Base-by-base conservation (phyloP, 2,113 vertebrate species). In the Rhinichthys klamathensis region DNA sequence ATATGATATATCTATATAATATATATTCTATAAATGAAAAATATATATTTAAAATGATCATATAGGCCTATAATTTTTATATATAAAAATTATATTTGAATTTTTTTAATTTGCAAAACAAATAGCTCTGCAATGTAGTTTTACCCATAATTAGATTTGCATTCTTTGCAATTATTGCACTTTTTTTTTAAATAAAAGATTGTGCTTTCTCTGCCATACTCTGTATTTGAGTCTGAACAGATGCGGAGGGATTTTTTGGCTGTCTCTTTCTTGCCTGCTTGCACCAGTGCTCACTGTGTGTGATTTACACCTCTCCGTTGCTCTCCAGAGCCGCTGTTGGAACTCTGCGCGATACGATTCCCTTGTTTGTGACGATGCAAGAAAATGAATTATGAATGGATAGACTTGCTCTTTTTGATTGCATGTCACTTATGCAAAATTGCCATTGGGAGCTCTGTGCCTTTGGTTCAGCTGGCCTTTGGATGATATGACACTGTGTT, bases 291-390 rank as follows among this genome's bases (percentile, higher is more conserved):
- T 80, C 8, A 4, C 9, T 4, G 78, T 80, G 58, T 67, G 44
- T 81, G 41, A 69, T 69, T 35, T 81, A 54, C 79, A 81, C 44
- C 41, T 46, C 61, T 81, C 79, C 6, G 18, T 1, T 69, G 60
- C 79, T 51, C 41, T 81, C 77, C 78, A 69, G 46, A 69, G 61
- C 61, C 1, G 18, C 61, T 67, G 18, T 30, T 54, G 61, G 44
- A 81, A 81, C 27, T 6, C 61, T 13, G 10, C 11, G 7, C 0
- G 44, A 32, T 35, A 74, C 11, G 38, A 80, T 61, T 63, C 38
- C 15, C 49, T 87, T 69, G 35, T 81, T 87, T 84, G 86, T 73
- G 77, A 73, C n/a, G 15, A 70, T 44, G 35, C 35, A 87, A 21
- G 38, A 25, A 75, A 74, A 80, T 54, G 38, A 74, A 82, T 85